Conservation (phyloP, 2,888 invertebrate genomes). For the Oasisia sp. region DNA sequence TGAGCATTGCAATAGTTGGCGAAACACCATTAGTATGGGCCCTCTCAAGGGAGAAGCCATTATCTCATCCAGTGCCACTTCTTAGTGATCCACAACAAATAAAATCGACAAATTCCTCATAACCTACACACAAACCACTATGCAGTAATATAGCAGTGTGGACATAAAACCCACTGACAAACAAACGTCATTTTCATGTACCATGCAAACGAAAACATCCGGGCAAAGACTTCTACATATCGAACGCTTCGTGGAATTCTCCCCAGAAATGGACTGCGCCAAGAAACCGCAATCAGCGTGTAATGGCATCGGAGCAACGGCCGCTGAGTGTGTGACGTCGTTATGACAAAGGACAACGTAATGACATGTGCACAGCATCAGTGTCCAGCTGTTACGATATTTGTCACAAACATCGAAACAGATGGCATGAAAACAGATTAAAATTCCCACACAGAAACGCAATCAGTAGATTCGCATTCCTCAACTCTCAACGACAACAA, state of each 20-base stretch:
- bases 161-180: not conserved
- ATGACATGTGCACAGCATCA: not conserved
- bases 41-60: not conserved
- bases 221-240: not conserved
- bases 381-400: not conserved
- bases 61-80: not conserved
- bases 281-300: not conserved
- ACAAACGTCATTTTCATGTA: not conserved
- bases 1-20: not conserved
- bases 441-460: not conserved
- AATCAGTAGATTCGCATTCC: not conserved
- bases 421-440: not conserved
- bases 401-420: not conserved
- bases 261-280: constrained; percentile 7
- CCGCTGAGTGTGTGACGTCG: not conserved
- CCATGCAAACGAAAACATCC: not conserved
- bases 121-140: not conserved
- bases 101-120: not conserved
- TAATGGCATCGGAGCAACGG: not conserved
- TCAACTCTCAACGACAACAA: not conserved
- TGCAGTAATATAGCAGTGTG: too few relatives aligned
- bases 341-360: not conserved
- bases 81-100: not conserved
- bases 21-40: not conserved
- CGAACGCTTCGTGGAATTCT: not conserved